These are phyloP conservation scores for Dolichallabes microphthalmus DNA, from an alignment of 2,113 vertebrate genomes.

Conservation along the genomic window DNA sequence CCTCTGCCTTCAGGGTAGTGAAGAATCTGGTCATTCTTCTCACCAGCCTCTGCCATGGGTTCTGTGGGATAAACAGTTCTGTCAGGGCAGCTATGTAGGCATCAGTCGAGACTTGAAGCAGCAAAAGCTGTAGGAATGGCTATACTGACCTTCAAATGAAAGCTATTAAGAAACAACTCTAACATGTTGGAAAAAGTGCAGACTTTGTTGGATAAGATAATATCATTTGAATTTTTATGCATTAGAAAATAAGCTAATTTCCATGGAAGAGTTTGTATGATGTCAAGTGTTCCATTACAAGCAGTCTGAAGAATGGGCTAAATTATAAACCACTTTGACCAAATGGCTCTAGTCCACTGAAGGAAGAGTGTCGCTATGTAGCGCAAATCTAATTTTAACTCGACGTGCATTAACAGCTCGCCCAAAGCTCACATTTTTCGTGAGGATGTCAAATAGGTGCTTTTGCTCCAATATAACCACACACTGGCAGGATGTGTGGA, in stretches of 20 bases:
- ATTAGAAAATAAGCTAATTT: neutral
- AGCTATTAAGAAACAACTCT: neutral
- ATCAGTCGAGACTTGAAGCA: neutral
- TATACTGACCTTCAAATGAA: no score
- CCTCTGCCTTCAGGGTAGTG: conserved; percentile 81
- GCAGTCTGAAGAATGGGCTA: neutral
- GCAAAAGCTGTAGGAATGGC: neutral
- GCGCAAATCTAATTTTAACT: neutral
- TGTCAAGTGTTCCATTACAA: neutral
- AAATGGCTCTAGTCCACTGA: neutral
- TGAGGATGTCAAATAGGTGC: neutral
- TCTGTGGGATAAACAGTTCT: conserved; percentile 64
- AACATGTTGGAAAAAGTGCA: neutral
- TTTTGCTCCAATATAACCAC: neutral
- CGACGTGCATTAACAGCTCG: no score
- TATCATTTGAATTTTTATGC: neutral
- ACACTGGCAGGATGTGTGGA: neutral
- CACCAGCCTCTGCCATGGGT: conserved; percentile 88
- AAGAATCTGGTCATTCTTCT: conserved; percentile 93
- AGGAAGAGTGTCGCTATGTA: neutral
- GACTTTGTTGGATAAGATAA: neutral
- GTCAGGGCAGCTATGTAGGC: neutral
- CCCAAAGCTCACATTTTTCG: neutral
- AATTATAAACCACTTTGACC: neutral
- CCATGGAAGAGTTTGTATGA: neutral